phyloP scores from a whole-genome alignment of 2,888 invertebrate genomes.

The Branchellion lobata region DNA sequence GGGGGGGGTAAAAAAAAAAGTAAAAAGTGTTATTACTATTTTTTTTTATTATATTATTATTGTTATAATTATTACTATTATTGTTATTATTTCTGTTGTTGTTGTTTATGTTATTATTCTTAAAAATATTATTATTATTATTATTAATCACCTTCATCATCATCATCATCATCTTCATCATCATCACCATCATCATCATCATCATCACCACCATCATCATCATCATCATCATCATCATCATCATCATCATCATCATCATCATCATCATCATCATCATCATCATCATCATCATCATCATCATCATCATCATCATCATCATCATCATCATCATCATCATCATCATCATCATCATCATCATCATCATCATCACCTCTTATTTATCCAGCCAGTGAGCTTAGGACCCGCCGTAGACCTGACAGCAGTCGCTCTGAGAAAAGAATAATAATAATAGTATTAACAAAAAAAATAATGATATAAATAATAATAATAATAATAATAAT shows the following conservation, averaged over 20 bases:
- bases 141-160: too few relatives aligned
- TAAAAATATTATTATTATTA: too few relatives aligned
- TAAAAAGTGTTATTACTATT: too few relatives aligned
- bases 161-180: conserved; percentile 9
- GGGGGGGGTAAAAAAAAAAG: background rate
- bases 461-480: background rate
- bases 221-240: conserved; percentile 4
- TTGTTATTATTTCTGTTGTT: too few relatives aligned
- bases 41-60: too few relatives aligned
- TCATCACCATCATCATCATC: conserved; percentile 24
- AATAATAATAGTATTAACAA: too few relatives aligned
- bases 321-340: background rate
- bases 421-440: conserved; percentile 53
- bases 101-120: too few relatives aligned
- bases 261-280: background rate
- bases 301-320: background rate
- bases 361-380: conserved; percentile 1
- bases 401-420: conserved; percentile 75
- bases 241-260: background rate
- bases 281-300: background rate
- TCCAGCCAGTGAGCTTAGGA: conserved; percentile 66
- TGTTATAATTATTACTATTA: too few relatives aligned
- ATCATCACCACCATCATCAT: conserved; percentile 21
- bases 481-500: conserved; percentile 12
- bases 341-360: background rate